These are phyloP conservation scores for Gambelia wislizenii DNA, from an alignment of 2,797 vertebrate species.

Conservation along the genomic window DNA sequence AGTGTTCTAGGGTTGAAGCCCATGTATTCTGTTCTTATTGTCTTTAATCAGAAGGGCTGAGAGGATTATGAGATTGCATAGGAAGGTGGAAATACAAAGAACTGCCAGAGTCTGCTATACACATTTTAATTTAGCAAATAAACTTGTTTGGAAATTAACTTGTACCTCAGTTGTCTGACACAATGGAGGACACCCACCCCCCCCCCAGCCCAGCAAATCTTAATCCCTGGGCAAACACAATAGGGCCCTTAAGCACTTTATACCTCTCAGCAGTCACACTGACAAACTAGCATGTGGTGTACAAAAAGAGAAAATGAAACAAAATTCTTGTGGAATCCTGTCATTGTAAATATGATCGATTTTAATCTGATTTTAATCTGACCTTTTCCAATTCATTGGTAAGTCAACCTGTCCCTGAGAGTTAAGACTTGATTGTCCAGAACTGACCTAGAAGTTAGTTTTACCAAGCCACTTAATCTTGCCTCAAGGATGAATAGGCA, in stretches of 20 bases:
- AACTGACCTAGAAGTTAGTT: not conserved
- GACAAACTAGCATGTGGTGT: not conserved
- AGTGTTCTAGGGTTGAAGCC: not conserved
- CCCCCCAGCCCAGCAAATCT: too few species aligned
- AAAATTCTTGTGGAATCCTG: not conserved
- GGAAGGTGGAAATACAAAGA: not conserved
- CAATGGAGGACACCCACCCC: too few species aligned
- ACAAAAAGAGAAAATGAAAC: not conserved
- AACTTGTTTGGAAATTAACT: not conserved
- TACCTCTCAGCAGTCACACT: not conserved
- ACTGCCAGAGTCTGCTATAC: not conserved
- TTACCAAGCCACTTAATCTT: not conserved
- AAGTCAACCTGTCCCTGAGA: not conserved
- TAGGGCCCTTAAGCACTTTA: not conserved
- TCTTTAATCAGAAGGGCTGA: not conserved
- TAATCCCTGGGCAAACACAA: too few species aligned
- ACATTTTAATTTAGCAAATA: not conserved
- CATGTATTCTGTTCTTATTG: not conserved
- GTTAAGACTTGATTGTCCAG: not conserved
- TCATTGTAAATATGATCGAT: not conserved
- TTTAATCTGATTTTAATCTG: not conserved
- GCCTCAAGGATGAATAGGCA: conserved; percentile 11
- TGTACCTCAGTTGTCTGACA: not conserved
- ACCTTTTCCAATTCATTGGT: not conserved
- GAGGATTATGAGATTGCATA: not conserved